These are phyloP conservation scores for Eurois occulta DNA, from an alignment of 2,888 invertebrate species.

Conservation along the genomic window DNA sequence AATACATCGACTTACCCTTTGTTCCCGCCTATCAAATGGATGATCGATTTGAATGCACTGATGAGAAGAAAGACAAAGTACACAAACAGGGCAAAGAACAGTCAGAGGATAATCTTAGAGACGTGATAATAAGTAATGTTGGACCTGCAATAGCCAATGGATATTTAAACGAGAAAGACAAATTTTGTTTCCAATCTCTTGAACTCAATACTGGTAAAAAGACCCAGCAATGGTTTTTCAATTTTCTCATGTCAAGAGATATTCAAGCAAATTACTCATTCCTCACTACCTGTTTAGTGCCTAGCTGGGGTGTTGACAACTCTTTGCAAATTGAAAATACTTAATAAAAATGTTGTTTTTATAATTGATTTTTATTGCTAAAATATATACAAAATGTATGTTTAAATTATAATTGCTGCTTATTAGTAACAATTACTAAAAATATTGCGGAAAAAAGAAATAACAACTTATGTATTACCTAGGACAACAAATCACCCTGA, in stretches of 20 bases:
- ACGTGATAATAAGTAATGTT: neutral
- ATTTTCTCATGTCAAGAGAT: constrained; percentile 74
- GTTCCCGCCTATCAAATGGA: constrained; percentile 77
- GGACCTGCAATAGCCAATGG: constrained; percentile 7
- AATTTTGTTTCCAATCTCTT: constrained; percentile 73
- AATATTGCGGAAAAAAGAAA: neutral
- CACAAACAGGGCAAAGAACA: constrained; percentile 15
- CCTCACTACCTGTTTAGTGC: constrained; percentile 73
- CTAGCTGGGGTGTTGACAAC: constrained; percentile 22
- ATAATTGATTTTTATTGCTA: neutral
- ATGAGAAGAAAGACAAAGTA: constrained; percentile 26
- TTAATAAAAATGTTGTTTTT: neutral
- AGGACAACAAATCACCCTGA: neutral
- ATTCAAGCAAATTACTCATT: constrained; percentile 69
- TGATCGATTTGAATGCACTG: constrained; percentile 69
- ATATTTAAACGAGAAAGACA: constrained; percentile 71
- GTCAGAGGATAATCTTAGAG: no score
- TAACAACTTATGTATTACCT: neutral
- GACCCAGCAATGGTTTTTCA: constrained; percentile 75
- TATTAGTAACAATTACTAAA: neutral
- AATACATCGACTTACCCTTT: constrained; percentile 70
- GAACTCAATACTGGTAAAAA: constrained; percentile 65
- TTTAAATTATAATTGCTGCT: neutral
- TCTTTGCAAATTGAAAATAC: neutral
- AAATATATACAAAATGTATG: neutral